Evolutionary conservation across 2,797 vertebrate species (phyloP), one percentile per base, ranked within the genome.

Genomic region (Enteromius treurensis): DNA sequence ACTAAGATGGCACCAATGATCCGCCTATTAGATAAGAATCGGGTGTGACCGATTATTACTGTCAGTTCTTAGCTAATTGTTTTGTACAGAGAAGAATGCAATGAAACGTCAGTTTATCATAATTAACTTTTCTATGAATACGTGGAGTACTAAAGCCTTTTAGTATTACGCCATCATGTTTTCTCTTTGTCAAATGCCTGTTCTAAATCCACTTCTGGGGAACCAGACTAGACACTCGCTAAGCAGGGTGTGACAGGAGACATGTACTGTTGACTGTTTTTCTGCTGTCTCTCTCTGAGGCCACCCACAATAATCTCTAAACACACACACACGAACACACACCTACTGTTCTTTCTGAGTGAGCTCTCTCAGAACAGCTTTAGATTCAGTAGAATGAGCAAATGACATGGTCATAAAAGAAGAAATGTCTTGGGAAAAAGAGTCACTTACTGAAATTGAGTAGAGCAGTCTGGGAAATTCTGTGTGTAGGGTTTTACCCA

Each of bases 191-290:
- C 86, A 88, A 89, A 92, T 90, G 90, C 89, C 91, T 93, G 91
- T 89, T 93, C 87, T 92, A 90, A 89, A 88, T 92, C 89, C 89
- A 65, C 80, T 86, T 89, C 73, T 60, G 71, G 37, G 75, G 88
- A 91, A 81, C 89, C 77, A 84, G 93, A 92, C 92, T 91, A 94
- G 93, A 94, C 90, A 74, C 85, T 88, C 86, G 83, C 90, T 90
- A 85, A 91, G 90, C 89, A 91, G 93, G 93, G 93, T 91, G 93
- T 92, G 91, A 93, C 92, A 8, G 0, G 51, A 92, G 90, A 89
- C 87, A 78, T 90, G 91, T 91, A 91, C 91, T 89, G 91, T 93
- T 86, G 89, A 88, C 89, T 93, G 87, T 92, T 90, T 92, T 45
- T 84, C 85, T 67, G 37, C 81, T 84, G 76, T 83, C 75, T 85